These are phyloP conservation scores for Lepus europaeus DNA, from an alignment of 2,113 vertebrate species.

Conservation along the genomic window DNA sequence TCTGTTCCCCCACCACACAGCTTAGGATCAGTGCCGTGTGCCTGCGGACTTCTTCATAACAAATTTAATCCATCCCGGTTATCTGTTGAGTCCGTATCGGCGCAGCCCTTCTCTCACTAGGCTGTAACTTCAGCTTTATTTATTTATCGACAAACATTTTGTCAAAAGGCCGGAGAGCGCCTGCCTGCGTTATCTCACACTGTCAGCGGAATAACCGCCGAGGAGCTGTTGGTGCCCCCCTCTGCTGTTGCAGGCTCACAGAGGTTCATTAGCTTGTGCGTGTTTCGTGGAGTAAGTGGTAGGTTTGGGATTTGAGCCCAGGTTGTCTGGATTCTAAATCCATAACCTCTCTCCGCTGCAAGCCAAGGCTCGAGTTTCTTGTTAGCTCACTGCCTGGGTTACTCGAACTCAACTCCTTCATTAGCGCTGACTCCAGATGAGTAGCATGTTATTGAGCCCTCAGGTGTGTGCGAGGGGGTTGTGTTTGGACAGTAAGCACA, in stretches of 20 bases:
- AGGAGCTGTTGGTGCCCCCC: not conserved
- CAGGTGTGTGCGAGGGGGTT: slow-evolving; percentile 31
- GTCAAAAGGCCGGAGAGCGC: not conserved
- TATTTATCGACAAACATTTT: slow-evolving; percentile 48
- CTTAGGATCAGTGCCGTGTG: not conserved
- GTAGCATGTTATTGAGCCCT: slow-evolving; percentile 24
- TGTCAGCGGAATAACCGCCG: not conserved
- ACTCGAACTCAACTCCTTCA: slow-evolving; percentile 32
- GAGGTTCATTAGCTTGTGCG: not conserved
- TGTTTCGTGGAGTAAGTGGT: slow-evolving; percentile 43
- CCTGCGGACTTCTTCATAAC: not conserved
- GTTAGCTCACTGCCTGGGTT: not conserved
- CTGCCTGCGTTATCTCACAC: not conserved
- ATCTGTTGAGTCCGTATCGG: not conserved
- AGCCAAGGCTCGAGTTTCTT: slow-evolving; percentile 46
- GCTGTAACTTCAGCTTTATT: not conserved
- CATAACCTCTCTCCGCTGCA: slow-evolving; percentile 26
- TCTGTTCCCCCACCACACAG: not conserved
- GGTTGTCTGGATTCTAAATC: slow-evolving; percentile 27
- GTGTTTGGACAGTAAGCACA: slow-evolving; percentile 58
- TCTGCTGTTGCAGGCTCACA: not conserved
- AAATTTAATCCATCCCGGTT: not conserved
- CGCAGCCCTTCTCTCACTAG: not conserved
- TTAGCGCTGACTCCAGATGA: slow-evolving; percentile 34
- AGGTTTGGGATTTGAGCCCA: slow-evolving; percentile 68